Base-by-base conservation (phyloP, 2,113 vertebrate genomes). In the Alaudala cheleensis region DNA sequence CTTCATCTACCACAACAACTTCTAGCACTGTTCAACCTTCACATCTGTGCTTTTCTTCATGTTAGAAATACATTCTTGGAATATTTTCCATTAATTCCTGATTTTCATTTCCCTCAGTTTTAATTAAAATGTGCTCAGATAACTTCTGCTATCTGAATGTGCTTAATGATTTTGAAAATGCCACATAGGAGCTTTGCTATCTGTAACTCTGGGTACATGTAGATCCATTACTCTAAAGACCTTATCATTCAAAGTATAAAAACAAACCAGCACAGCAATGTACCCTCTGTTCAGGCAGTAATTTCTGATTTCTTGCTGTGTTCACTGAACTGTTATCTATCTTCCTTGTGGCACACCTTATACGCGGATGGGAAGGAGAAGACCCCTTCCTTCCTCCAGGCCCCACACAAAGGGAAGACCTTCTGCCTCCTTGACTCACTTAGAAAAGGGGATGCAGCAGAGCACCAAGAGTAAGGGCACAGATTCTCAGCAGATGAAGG, bases 191-290 rank as follows among this genome's bases (percentile, higher is more conserved):
- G 4, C 15, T 81, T 81, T 73, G 47, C 34, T 62, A 12, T 67
- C 61, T 83, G 37, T 47, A 81, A 62, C 29, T 72, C 39, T 7
- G 8, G 20, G 25, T 29, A 78, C 14, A 12, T 2, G 6, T 2
- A 28, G 42, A 49, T 39, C 44, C 34, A 34, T 61, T 53, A 51
- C 42, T 39, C 11, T 11, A 57, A 88, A 69, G 31, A 70, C n/a
- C 39, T 64, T 24, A 50, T 39, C 0, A 0, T 45, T 65, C 26
- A 42, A 57, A 0, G 0, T 65, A 33, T 50, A 1, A 4, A 65
- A 74, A 53, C 14, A 86, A 56, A 31, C 12, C 34, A 90, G 49
- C 39, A 73, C 25, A 70, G 51, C 20, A 67, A 44, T 3, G 11
- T 13, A 45, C 18, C 14, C 16, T 4, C 37, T 58, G 18, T n/a